Conservation (phyloP, 2,113 vertebrate genomes). For the Bubo blakistoni region DNA sequence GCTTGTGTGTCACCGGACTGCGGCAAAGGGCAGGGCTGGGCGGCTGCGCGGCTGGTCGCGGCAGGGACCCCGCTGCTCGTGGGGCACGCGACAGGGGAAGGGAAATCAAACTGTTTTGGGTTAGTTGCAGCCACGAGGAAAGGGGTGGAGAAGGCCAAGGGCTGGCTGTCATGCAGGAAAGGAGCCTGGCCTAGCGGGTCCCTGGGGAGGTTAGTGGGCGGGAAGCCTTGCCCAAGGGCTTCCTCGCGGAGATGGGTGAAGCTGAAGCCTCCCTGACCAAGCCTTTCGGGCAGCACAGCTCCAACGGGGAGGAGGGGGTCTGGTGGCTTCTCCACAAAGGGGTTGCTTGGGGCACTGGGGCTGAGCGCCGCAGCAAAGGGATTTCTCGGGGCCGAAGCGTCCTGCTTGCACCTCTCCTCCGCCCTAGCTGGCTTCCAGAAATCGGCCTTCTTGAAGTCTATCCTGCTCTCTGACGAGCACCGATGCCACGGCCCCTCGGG, state of each 20-base stretch:
- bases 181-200: conserved; percentile 32
- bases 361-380: conserved; percentile 32
- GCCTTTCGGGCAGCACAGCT: conserved; percentile 33
- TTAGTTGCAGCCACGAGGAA: conserved; percentile 60
- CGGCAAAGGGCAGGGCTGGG: conserved; percentile 68
- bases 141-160: conserved; percentile 74
- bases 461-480: background rate
- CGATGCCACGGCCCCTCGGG: background rate
- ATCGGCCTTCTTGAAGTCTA: conserved; percentile 58
- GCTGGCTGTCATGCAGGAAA: conserved; percentile 64
- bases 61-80: conserved; percentile 37
- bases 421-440: conserved; percentile 50
- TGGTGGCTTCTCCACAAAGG: conserved; percentile 17
- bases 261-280: background rate
- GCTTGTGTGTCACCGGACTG: conserved; percentile 63
- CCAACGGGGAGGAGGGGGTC: background rate
- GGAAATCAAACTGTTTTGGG: conserved; percentile 53
- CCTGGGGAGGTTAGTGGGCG: conserved; percentile 53
- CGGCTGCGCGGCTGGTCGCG: conserved; percentile 19
- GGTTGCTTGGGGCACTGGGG: background rate
- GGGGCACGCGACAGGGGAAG: conserved; percentile 60
- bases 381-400: background rate
- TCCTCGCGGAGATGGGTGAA: conserved; percentile 38
- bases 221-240: conserved; percentile 30
- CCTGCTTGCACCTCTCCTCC: background rate